Base-by-base conservation (phyloP, 2,888 invertebrate species). In the Ferrisia virgata region DNA sequence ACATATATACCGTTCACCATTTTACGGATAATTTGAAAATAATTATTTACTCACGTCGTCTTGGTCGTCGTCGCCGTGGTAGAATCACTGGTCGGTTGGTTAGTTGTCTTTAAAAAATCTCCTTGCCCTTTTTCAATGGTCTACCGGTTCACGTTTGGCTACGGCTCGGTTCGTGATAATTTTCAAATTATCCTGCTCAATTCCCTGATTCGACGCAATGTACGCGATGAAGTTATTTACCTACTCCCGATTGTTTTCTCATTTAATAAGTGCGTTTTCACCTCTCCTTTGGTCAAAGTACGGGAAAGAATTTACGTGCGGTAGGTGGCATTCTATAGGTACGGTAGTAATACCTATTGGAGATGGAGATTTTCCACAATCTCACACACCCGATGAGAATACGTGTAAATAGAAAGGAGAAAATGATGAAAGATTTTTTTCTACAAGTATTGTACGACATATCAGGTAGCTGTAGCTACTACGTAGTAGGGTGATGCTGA, bases 11-110 rank as follows among this genome's bases (percentile, higher is more conserved):
- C 33, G 72, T 72, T 72, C 72, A 36, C 28, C 33, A 72, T 72
- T 72, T 33, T 72, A 72, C 72, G 72, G 72, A 72, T 72, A 72
- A 72, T 72, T 72, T 33, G 72, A 72, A 72, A 72, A 72, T 72
- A 72, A 72, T 72, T 72, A 72, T 72, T 72, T 72, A 72, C 72
- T 72, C 72, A 72, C 72, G 72, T 72, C 31, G 72, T n/a, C 8
- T 13, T 5, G 31, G 9, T n/a, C n/a, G n/a, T n/a, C n/a, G n/a
- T n/a, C n/a, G n/a, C n/a, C n/a, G n/a, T n/a, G n/a, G n/a, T n/a
- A n/a, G n/a, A n/a, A n/a, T n/a, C n/a, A n/a, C n/a, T n/a, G n/a
- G n/a, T n/a, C n/a, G n/a, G n/a, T 31, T 25, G 2, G 25, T 58
- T 69, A 33, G 58, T 58, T 72, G 33, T 31, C 69, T 72, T 58